These are phyloP conservation scores for Copidosoma aretas DNA, from an alignment of 2,888 invertebrate species.

Conservation along the genomic window DNA sequence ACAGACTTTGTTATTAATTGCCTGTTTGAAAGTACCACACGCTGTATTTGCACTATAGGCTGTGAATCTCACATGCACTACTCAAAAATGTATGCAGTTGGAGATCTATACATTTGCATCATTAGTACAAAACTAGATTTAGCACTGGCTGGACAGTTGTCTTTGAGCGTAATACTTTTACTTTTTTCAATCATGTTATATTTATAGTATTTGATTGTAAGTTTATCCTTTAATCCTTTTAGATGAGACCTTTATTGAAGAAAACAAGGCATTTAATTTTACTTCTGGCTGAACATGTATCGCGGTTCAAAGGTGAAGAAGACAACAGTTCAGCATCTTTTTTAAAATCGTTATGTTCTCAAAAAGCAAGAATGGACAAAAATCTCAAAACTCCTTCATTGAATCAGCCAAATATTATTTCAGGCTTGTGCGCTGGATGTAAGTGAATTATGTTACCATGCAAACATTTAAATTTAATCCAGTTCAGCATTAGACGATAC, in stretches of 20 bases:
- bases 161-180: conserved; percentile 48
- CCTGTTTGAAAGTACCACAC: conserved; percentile 43
- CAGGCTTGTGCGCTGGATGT: conserved; percentile 59
- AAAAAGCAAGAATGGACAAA: conserved; percentile 42
- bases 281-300: conserved; percentile 51
- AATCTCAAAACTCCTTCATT: conserved; percentile 45
- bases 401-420: conserved; percentile 56
- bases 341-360: conserved; percentile 50
- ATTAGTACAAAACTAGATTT: conserved; percentile 50
- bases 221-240: conserved; percentile 21
- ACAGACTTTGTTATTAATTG: conserved; percentile 49
- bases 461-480: conserved; percentile 10
- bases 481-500: conserved; percentile 28
- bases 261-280: conserved; percentile 47
- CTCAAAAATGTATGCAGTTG: conserved; percentile 49
- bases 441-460: conserved; percentile 37
- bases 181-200: not conserved
- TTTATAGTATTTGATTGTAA: conserved; percentile 1
- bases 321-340: conserved; percentile 47
- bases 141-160: conserved; percentile 51
- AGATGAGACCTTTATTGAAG: conserved; percentile 52
- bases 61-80: conserved; percentile 46
- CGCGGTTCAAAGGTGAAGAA: conserved; percentile 49
- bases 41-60: conserved; percentile 49
- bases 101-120: conserved; percentile 49